Conservation (phyloP, 2,888 invertebrate species). For the Perithous albicinctus region DNA sequence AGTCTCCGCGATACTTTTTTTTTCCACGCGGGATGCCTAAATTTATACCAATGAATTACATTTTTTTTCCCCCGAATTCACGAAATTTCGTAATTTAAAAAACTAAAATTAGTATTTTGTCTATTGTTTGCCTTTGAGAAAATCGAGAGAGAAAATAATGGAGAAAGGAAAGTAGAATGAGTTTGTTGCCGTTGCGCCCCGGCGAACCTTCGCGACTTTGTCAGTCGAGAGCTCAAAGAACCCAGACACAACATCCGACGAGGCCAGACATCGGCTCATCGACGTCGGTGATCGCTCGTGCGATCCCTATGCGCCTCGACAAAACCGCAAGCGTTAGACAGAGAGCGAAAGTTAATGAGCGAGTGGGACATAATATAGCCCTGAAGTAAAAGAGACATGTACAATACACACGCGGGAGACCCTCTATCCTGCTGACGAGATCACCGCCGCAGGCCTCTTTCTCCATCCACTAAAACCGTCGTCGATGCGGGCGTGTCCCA, state of each 20-base stretch:
- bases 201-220: slow-evolving; percentile 67
- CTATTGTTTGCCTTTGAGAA: neutral
- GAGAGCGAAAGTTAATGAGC: slow-evolving; percentile 35
- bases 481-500: slow-evolving; percentile 62
- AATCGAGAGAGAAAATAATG: neutral
- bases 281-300: slow-evolving; percentile 61
- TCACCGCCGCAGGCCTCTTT: slow-evolving; percentile 28
- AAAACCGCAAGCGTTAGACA: slow-evolving; percentile 23
- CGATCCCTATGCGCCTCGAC: slow-evolving; percentile 52
- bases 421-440: slow-evolving; percentile 45
- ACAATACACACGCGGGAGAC: neutral
- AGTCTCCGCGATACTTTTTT: too few relatives aligned
- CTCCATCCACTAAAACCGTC: slow-evolving; percentile 56
- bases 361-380: slow-evolving; percentile 15
- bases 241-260: slow-evolving; percentile 74
- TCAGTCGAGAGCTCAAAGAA: slow-evolving; percentile 42
- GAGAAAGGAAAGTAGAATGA: slow-evolving; percentile 12
- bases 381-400: slow-evolving; percentile 18
- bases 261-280: slow-evolving; percentile 70
- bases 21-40: too few relatives aligned
- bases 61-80: neutral
- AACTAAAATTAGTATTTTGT: neutral
- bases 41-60: neutral
- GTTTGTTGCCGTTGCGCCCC: slow-evolving; percentile 60
- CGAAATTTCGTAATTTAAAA: neutral